These are phyloP conservation scores for Cryptoprocta ferox DNA, from an alignment of 2,797 vertebrate species.

Conservation along the genomic window DNA sequence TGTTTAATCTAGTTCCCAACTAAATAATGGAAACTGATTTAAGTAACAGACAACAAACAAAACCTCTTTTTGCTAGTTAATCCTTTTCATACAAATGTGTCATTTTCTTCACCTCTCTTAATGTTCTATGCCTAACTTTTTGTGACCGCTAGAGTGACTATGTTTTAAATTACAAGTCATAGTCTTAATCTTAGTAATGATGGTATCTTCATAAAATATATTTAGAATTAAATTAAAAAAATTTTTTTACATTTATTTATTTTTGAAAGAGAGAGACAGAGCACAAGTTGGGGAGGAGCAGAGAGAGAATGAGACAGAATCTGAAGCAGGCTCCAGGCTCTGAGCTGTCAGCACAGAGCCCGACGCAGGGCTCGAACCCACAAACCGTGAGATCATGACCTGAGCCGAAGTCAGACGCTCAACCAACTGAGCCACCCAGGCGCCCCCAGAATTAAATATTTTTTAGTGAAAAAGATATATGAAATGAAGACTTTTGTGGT, in stretches of 20 bases:
- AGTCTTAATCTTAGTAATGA: background rate
- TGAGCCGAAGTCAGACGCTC: too few species aligned
- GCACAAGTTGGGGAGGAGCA: too few species aligned
- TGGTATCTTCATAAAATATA: slow-evolving; percentile 10
- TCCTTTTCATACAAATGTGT: slow-evolving; percentile 12
- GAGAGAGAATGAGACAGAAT: too few species aligned
- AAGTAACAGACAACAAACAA: background rate
- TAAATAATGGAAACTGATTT: slow-evolving; percentile 36
- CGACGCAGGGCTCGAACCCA: too few species aligned
- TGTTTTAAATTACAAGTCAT: slow-evolving; percentile 40
- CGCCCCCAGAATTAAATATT: background rate
- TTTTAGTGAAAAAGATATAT: slow-evolving; percentile 26
- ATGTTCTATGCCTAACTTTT: background rate
- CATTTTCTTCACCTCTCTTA: background rate
- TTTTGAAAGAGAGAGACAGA: too few species aligned
- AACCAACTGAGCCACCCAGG: too few species aligned
- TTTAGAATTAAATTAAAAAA: slow-evolving; percentile 48
- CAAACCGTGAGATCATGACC: too few species aligned
- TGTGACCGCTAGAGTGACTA: background rate
- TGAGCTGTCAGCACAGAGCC: too few species aligned
- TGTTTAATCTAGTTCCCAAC: background rate
- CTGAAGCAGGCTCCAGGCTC: too few species aligned
- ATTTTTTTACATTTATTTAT: too few species aligned
- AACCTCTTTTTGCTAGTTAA: background rate
- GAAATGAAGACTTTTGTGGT: background rate